Base-by-base conservation (phyloP, 2,888 invertebrate species). In the Torymus aiolomorphi region DNA sequence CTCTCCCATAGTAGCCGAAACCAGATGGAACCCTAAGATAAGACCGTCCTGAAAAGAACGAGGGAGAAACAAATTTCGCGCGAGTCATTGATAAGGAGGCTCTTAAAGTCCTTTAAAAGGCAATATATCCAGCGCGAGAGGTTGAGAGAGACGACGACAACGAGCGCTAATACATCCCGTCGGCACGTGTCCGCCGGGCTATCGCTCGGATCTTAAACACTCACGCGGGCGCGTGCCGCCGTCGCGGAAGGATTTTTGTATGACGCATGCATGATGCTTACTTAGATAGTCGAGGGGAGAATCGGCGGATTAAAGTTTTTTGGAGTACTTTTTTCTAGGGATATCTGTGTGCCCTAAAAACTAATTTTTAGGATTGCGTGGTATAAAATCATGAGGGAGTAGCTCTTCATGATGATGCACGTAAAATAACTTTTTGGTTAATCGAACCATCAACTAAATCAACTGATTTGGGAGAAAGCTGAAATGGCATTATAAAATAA, bases 171-270 rank as follows among this genome's bases (percentile, higher is more conserved):
- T 80, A 78, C 82, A 77, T 87, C 83, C 84, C 84, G 84, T 82
- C 79, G 83, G 83, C 89, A 89, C 89, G 89, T 87, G 88, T 86
- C 79, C 85, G 83, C 84, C 81, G 84, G 87, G 3, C 24, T 89
- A 89, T 89, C 89, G 80, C n/a, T 62, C 59, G 78, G 82, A 89
- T 89, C 88, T 89, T 88, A 89, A 89, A 88, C 87, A 88, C 87
- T 87, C 20, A 56, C 63, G 54, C 61, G 63, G 62, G 69, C 87
- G 87, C 86, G 87, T 87, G 85, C 87, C 84, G 86, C 86, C 87
- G 84, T 24, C 24, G 24, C 24, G 24, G 24, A 24, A 24, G 24
- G 24, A 24, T 24, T 24, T 24, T 24, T 24, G 2, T 24, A 24
- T 24, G 24, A 24, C 24, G 24, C 24, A 24, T 24, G n/a, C n/a